Evolutionary conservation across 2,113 vertebrate genomes (phyloP).

Genomic region (Perca schrenkii): DNA sequence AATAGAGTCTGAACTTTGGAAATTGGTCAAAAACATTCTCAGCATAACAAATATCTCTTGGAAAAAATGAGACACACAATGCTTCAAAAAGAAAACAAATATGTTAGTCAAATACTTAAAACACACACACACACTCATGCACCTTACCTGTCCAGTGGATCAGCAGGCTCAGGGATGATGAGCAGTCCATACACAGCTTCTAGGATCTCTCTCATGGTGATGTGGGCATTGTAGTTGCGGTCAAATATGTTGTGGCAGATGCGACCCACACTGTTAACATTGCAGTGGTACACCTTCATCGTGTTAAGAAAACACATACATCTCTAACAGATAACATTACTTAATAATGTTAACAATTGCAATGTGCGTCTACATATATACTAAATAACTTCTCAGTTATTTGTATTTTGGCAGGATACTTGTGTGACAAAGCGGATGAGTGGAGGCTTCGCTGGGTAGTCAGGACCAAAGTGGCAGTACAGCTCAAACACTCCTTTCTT

Average conservation of each 20-base stretch:
- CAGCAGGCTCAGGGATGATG: constrained; percentile 76
- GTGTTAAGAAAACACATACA: constrained; percentile 51
- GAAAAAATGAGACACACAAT: not conserved
- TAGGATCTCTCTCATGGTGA: constrained; percentile 78
- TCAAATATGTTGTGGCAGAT: constrained; percentile 83
- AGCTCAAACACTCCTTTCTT: constrained; percentile 78
- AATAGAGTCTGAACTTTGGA: not conserved
- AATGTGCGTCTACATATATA: not conserved
- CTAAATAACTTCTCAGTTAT: not conserved
- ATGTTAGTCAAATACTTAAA: too few relatives aligned
- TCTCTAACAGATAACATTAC: not conserved
- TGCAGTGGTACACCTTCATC: constrained; percentile 78
- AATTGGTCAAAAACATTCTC: not conserved
- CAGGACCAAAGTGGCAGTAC: constrained; percentile 76
- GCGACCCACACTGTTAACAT: constrained; percentile 78
- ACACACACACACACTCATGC: too few relatives aligned
- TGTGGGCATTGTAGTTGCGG: constrained; percentile 74
- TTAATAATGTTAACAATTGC: not conserved
- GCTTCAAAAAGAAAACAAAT: too few relatives aligned
- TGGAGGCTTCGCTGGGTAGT: constrained; percentile 79
- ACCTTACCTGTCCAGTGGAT: constrained; percentile 78
- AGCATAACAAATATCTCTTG: not conserved
- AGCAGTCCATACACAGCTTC: constrained; percentile 78
- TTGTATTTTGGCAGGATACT: constrained; percentile 70
- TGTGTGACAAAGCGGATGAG: constrained; percentile 72